phyloP scores from a whole-genome alignment of 2,888 invertebrate genomes.

The Drosophila prostipennis region DNA sequence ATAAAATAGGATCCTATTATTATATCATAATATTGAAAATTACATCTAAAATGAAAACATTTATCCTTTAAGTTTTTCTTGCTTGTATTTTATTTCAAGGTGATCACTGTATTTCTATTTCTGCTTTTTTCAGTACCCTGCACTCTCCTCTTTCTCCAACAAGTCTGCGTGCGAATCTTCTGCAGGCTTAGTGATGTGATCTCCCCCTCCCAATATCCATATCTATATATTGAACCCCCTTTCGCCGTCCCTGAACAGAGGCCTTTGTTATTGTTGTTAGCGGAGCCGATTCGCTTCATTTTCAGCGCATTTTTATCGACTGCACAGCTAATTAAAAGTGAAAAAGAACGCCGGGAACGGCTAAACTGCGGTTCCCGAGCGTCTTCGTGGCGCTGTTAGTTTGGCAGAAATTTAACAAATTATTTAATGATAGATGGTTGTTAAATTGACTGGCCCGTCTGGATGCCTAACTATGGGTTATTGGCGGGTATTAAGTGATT shows the following conservation, averaged over 20 bases:
- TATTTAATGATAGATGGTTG: constrained; percentile 78
- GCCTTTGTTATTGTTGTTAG: constrained; percentile 21
- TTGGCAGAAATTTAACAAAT: constrained; percentile 74
- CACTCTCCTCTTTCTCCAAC: too few relatives aligned
- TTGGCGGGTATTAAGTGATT: constrained; percentile 67
- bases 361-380: constrained; percentile 32
- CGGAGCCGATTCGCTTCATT: constrained; percentile 52
- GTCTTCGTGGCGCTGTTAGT: constrained; percentile 69
- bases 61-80: too few relatives aligned
- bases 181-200: constrained; percentile 36
- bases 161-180: constrained; percentile 70
- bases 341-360: constrained; percentile 47
- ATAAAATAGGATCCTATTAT: too few relatives aligned
- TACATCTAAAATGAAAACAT: too few relatives aligned
- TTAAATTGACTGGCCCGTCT: constrained; percentile 69
- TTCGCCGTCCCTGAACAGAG: constrained; percentile 3
- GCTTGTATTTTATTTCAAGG: background rate
- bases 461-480: constrained; percentile 44
- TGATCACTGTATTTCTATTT: constrained; percentile 26
- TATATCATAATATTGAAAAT: too few relatives aligned
- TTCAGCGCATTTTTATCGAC: constrained; percentile 75
- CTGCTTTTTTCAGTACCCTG: background rate
- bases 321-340: constrained; percentile 76
- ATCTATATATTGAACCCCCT: constrained; percentile 4
- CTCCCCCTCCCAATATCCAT: background rate